phyloP scores from a whole-genome alignment of 2,797 vertebrate genomes.

The Hippocampus kuda region DNA sequence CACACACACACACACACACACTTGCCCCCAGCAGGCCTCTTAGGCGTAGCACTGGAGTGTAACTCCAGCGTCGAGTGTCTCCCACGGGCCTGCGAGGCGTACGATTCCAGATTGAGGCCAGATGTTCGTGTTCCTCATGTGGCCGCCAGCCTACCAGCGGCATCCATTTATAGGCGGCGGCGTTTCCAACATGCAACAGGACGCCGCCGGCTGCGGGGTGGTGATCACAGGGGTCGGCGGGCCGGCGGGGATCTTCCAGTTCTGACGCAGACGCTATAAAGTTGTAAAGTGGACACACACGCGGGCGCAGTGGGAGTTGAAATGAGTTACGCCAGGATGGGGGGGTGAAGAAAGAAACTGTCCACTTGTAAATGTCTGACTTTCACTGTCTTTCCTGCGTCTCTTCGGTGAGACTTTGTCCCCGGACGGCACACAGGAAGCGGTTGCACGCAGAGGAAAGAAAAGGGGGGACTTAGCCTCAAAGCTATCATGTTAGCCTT shows the following conservation, averaged over 20 bases:
- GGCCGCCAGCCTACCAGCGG: slow-evolving; percentile 30
- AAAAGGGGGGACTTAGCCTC: not conserved
- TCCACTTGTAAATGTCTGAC: slow-evolving; percentile 1
- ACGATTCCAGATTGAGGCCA: slow-evolving; percentile 59
- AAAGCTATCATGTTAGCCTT: not conserved
- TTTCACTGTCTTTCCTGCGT: not conserved
- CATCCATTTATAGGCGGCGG: slow-evolving; percentile 44
- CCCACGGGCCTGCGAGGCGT: slow-evolving; percentile 31
- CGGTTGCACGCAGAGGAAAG: not conserved
- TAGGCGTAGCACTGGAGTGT: slow-evolving; percentile 26
- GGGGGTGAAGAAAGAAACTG: too few relatives aligned
- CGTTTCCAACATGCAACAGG: slow-evolving; percentile 10
- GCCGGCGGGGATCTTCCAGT: not conserved
- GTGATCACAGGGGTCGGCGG: not conserved
- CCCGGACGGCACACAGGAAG: not conserved
- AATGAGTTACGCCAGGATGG: not conserved
- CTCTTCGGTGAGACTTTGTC: not conserved
- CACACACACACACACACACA: slow-evolving; percentile 9
- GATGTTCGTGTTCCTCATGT: slow-evolving; percentile 50
- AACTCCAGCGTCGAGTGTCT: slow-evolving; percentile 45
- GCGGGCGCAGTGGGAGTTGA: not conserved
- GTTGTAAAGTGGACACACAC: not conserved
- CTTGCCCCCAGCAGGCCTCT: slow-evolving; percentile 40
- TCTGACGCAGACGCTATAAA: not conserved
- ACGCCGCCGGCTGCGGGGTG: not conserved